Conservation (phyloP, 2,113 vertebrate genomes). For the Cyanoramphus novaezelandiae region DNA sequence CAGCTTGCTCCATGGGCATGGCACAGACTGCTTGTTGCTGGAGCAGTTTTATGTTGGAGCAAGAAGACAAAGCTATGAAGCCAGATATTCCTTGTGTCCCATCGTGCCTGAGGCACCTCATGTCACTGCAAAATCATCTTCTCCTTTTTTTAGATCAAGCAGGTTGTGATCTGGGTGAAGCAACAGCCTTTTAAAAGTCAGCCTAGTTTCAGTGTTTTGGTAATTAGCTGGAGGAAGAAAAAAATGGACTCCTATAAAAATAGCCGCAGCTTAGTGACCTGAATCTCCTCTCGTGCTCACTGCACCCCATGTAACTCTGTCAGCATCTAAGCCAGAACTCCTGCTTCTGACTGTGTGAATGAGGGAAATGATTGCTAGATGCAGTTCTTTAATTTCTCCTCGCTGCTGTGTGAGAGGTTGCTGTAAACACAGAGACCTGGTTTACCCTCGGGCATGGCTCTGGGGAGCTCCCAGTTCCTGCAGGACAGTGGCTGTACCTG, state of each 20-base stretch:
- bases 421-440: not conserved
- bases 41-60: not conserved
- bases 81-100: not conserved
- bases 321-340: not conserved
- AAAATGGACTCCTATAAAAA: constrained; percentile 40
- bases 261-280: constrained; percentile 25
- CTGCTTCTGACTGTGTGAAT: not conserved
- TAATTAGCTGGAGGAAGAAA: constrained; percentile 3
- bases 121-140: not conserved
- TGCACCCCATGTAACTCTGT: not conserved
- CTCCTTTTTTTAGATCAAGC: not conserved
- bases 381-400: not conserved
- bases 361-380: not conserved
- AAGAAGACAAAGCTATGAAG: not conserved
- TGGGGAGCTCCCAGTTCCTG: not conserved
- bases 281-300: not conserved
- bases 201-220: constrained; percentile 27
- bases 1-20: not conserved
- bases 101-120: not conserved
- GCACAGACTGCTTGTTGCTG: not conserved
- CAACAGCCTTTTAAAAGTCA: not conserved
- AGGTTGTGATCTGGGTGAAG: not conserved
- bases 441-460: not conserved
- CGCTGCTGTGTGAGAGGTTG: not conserved
- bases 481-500: not conserved